Conservation (phyloP, 2,113 vertebrate species). For the Donacobius atricapilla region DNA sequence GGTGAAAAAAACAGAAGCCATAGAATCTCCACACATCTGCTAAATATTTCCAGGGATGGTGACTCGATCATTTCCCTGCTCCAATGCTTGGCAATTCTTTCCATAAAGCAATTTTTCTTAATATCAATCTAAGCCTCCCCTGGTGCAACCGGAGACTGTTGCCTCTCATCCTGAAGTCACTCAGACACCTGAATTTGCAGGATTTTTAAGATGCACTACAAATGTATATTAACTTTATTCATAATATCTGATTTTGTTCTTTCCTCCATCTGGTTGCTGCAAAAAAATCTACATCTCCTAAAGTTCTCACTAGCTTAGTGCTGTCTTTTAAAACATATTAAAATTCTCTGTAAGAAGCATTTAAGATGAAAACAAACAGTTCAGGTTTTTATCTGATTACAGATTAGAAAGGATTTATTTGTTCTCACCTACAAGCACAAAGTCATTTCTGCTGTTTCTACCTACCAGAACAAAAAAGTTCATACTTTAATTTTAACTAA, state of each 20-base stretch:
- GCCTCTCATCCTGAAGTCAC: background rate
- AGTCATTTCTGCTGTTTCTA: background rate
- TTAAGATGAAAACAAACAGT: background rate
- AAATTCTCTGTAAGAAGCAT: background rate
- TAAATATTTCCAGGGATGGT: background rate
- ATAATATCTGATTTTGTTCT: background rate
- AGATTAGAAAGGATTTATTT: background rate
- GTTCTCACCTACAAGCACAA: background rate
- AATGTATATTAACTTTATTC: background rate
- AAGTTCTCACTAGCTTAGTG: background rate
- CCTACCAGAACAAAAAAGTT: background rate
- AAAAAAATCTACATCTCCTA: background rate
- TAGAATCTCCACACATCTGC: background rate
- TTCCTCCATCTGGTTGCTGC: background rate
- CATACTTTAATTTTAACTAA: background rate
- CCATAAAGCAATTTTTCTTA: background rate
- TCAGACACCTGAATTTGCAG: background rate
- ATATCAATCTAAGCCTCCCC: background rate
- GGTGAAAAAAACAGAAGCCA: background rate
- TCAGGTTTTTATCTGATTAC: background rate
- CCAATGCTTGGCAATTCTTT: background rate
- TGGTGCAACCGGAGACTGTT: background rate
- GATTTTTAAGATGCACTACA: background rate
- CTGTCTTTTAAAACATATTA: background rate
- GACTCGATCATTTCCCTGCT: background rate